These are phyloP conservation scores for Drosophila ogumai DNA, from an alignment of 1,140 invertebrate genomes.

Conservation along the genomic window DNA sequence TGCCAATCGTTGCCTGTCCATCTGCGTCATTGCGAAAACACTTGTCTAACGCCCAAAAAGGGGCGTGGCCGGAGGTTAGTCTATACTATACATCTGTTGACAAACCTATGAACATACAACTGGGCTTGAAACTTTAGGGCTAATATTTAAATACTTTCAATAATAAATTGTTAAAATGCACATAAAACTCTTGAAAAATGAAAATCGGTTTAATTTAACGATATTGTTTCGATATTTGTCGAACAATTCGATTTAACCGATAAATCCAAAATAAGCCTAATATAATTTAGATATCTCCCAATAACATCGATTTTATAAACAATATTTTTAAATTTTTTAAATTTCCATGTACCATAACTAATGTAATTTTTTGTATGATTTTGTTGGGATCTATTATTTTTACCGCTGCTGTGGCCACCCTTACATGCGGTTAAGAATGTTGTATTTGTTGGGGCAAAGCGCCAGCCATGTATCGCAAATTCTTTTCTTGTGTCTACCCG, in stretches of 20 bases:
- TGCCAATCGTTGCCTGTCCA: slow-evolving; percentile 16
- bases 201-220: too few relatives aligned
- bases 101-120: not conserved
- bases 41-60: slow-evolving; percentile 14
- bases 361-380: too few relatives aligned
- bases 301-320: not conserved
- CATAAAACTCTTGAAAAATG: too few relatives aligned
- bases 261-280: too few relatives aligned
- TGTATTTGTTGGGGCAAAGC: slow-evolving; percentile 1
- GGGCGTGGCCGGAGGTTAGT: slow-evolving; percentile 13
- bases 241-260: too few relatives aligned
- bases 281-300: too few relatives aligned
- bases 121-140: not conserved
- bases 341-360: not conserved
- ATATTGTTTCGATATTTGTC: too few relatives aligned
- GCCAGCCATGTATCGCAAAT: slow-evolving; percentile 34
- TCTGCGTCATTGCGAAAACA: slow-evolving; percentile 54
- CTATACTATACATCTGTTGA: not conserved
- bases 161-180: not conserved
- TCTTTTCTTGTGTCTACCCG: slow-evolving; percentile 35
- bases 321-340: not conserved
- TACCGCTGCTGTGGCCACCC: slow-evolving; percentile 5
- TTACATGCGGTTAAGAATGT: slow-evolving; percentile 11
- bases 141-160: not conserved
- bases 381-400: not conserved